Evolutionary conservation across 2,888 invertebrate species (phyloP).

Genomic region (Branchellion lobata): DNA sequence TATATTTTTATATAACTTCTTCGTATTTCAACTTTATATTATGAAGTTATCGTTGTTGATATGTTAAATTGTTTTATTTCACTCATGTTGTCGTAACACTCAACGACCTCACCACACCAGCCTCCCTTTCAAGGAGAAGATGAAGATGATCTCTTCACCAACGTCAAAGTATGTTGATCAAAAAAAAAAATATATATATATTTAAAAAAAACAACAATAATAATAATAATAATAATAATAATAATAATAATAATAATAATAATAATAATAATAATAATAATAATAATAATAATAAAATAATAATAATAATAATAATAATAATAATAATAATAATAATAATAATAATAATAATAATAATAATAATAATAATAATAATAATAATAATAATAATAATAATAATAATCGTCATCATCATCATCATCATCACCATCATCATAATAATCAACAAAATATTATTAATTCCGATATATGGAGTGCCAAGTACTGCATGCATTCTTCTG

Average conservation of each 20-base stretch:
- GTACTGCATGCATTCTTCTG: too few relatives aligned
- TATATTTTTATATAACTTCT: too few relatives aligned
- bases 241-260: not conserved
- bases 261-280: not conserved
- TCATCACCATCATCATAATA: not conserved
- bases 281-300: not conserved
- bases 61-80: too few relatives aligned
- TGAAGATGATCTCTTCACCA: conserved; percentile 95
- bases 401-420: not conserved
- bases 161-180: conserved; percentile 76
- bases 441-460: not conserved
- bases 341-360: not conserved
- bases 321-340: not conserved
- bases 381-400: not conserved
- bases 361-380: not conserved
- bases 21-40: too few relatives aligned
- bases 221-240: not conserved
- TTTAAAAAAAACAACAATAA: not conserved
- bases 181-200: too few relatives aligned
- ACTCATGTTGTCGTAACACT: too few relatives aligned
- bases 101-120: too few relatives aligned
- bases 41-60: too few relatives aligned
- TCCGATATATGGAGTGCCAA: not conserved
- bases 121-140: conserved; percentile 98
- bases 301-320: too few relatives aligned